Conservation (phyloP, 2,797 vertebrate species). For the Pitangus sulphuratus region DNA sequence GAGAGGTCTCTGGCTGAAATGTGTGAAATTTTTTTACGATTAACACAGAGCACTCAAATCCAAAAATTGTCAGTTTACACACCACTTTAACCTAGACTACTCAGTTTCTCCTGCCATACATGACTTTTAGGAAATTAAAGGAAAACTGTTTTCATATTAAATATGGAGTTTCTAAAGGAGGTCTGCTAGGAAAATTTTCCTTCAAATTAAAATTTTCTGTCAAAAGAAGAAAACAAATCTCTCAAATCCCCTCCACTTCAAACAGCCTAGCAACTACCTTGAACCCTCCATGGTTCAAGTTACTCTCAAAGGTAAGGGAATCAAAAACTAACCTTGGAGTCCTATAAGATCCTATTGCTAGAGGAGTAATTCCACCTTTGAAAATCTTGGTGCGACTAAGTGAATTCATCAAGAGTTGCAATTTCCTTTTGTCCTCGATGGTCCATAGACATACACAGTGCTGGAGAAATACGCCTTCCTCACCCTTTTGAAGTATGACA, state of each 20-base stretch:
- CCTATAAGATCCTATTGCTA: not conserved
- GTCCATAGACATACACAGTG: not conserved
- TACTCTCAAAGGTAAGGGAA: constrained; percentile 29
- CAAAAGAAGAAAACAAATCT: not conserved
- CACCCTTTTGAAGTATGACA: not conserved
- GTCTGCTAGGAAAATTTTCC: not conserved
- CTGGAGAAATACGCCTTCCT: not conserved
- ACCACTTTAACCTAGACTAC: not conserved
- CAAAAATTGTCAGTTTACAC: constrained; percentile 17
- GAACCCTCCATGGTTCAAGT: constrained; percentile 28
- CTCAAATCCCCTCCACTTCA: not conserved
- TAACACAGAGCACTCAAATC: not conserved
- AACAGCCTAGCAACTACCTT: constrained; percentile 25
- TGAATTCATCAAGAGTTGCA: not conserved
- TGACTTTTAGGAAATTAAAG: not conserved
- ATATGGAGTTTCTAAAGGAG: not conserved
- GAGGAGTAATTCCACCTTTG: constrained; percentile 18
- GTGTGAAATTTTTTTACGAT: not conserved
- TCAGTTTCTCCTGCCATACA: not conserved
- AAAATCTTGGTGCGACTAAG: not conserved
- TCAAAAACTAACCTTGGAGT: constrained; percentile 1
- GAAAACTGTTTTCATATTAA: constrained; percentile 7
- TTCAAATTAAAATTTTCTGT: constrained; percentile 37
- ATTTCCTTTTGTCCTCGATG: not conserved
- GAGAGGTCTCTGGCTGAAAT: not conserved